A percentile compares a stretch with the other conserved stretches of the same genome.
Conservation (phyloP, 2,888 invertebrate species). For the Rhynchonema sp. region DNA sequence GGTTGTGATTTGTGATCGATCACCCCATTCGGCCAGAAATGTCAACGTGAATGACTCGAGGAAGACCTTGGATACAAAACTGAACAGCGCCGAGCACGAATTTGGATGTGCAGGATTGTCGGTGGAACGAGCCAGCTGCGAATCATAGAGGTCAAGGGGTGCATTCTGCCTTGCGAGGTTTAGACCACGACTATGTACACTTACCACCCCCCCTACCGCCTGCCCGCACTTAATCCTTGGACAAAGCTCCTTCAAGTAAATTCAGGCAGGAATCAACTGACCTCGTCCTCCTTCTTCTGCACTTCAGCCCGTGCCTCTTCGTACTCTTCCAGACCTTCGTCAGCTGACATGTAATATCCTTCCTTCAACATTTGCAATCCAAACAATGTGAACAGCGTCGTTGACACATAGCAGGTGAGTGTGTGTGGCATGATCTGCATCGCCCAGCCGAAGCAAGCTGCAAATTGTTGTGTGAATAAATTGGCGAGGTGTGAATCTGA, state of each 20-base stretch:
- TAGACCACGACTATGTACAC: too few species aligned
- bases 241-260: too few species aligned
- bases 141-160: too few species aligned
- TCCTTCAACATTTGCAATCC: conserved; percentile 95
- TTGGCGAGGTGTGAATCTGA: too few species aligned
- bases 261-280: conserved; percentile 1
- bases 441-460: conserved; percentile 76
- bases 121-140: neutral
- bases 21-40: conserved; percentile 98
- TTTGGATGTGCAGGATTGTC: conserved; percentile 3
- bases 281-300: conserved; percentile 76
- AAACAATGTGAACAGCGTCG: conserved; percentile 80
- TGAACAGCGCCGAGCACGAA: conserved; percentile 15
- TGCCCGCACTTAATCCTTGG: too few species aligned
- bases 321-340: conserved; percentile 80
- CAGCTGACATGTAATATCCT: conserved; percentile 36
- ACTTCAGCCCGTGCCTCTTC: conserved; percentile 90
- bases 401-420: conserved; percentile 84
- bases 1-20: conserved; percentile 86
- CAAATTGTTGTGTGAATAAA: too few species aligned
- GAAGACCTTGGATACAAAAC: conserved; percentile 45
- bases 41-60: conserved; percentile 85
- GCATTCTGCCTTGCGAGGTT: too few species aligned
- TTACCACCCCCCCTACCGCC: too few species aligned
- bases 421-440: conserved; percentile 77